A percentile compares a stretch with the other conserved stretches of the same genome.
phyloP scores from a whole-genome alignment of 1,140 invertebrate genomes.

The Sinella curviseta region DNA sequence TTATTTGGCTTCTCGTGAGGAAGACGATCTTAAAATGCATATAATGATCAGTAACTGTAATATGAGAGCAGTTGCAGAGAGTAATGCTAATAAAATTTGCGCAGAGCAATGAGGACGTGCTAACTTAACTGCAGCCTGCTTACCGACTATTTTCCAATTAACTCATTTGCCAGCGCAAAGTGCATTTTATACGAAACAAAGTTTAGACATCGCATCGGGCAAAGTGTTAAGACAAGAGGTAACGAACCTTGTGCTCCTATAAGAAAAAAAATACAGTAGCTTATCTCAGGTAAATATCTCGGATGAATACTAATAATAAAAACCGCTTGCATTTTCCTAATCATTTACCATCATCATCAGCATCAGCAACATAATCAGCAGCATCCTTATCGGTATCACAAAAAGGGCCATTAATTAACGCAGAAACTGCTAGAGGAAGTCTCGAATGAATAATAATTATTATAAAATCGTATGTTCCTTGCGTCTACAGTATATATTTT shows the following conservation, averaged over 20 bases:
- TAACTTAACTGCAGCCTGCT: no score
- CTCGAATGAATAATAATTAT: conserved; percentile 7
- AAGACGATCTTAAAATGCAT: no score
- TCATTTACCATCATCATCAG: not conserved
- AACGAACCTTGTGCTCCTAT: not conserved
- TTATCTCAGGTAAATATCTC: not conserved
- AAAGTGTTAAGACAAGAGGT: no score
- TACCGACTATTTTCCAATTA: no score
- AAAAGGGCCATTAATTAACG: not conserved
- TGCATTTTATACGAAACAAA: no score
- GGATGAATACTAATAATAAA: not conserved
- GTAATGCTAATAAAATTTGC: no score
- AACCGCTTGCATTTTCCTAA: not conserved
- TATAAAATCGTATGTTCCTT: not conserved
- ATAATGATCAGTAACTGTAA: no score
- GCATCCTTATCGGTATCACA: not conserved
- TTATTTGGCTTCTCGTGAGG: no score
- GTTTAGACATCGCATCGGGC: no score
- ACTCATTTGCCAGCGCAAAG: no score
- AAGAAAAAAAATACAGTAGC: not conserved
- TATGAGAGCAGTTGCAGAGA: no score
- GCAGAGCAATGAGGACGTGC: no score
- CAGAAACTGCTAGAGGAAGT: not conserved
- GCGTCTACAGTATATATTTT: not conserved
- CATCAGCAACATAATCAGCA: not conserved